Evolutionary conservation across 2,797 vertebrate genomes (phyloP).

Genomic region (Acrocephalus scirpaceus): DNA sequence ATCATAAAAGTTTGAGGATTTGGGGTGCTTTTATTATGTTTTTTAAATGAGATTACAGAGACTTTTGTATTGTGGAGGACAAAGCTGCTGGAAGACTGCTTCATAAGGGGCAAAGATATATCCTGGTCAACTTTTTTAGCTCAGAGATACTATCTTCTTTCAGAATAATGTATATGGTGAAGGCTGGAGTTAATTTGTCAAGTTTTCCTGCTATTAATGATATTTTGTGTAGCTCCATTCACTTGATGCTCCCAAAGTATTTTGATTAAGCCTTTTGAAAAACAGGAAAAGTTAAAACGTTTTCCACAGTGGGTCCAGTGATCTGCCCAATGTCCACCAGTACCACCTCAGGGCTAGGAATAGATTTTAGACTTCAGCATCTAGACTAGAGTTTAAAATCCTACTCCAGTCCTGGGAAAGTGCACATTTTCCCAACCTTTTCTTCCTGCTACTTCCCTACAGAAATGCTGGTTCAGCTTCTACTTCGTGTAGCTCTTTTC

Average conservation of each 20-base stretch:
- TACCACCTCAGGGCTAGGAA: background rate
- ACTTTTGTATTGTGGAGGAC: background rate
- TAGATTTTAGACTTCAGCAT: background rate
- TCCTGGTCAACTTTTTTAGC: background rate
- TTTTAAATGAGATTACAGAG: background rate
- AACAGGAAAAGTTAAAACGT: background rate
- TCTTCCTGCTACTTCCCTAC: background rate
- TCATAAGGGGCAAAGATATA: background rate
- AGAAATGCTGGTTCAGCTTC: background rate
- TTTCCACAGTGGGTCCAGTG: background rate
- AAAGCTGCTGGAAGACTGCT: background rate
- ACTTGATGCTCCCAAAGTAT: background rate
- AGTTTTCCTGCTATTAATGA: background rate
- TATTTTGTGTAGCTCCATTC: background rate
- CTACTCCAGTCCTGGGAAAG: background rate
- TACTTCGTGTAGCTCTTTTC: background rate
- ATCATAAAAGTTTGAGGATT: background rate
- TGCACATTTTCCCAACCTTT: background rate
- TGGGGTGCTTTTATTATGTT: background rate
- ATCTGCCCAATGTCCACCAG: background rate
- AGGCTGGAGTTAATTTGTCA: background rate
- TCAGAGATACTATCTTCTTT: background rate
- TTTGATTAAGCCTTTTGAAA: background rate
- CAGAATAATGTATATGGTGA: background rate
- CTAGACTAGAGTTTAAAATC: background rate